Percentiles rank a stretch among this genome's conserved stretches.
These are phyloP conservation scores for Pygocentrus nattereri DNA, from an alignment of 2,797 vertebrate genomes.

Conservation along the genomic window DNA sequence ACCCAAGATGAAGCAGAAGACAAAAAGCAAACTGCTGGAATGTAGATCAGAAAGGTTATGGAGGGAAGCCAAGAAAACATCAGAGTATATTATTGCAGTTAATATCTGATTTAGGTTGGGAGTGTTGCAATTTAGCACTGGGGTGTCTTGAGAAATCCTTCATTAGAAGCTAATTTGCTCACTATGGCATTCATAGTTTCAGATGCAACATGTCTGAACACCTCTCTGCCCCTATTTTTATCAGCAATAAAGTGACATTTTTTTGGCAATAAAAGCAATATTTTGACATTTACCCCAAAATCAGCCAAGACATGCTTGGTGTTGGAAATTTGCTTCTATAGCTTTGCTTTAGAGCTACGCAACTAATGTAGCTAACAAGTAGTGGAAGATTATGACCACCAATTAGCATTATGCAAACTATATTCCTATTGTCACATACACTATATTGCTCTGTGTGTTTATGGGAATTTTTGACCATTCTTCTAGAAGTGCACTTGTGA, in stretches of 20 bases:
- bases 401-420: not conserved
- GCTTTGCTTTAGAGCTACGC: not conserved
- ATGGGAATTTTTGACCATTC: no score
- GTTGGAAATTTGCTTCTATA: not conserved
- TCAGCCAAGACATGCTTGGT: no score
- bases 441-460: no score
- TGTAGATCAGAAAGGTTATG: constrained; percentile 15
- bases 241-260: not conserved
- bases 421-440: no score
- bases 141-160: not conserved
- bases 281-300: not conserved
- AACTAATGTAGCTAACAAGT: no score
- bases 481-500: no score
- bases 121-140: not conserved
- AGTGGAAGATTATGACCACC: not conserved
- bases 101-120: constrained; percentile 9
- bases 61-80: constrained; percentile 13
- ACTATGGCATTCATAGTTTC: constrained; percentile 2
- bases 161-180: not conserved
- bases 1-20: constrained; percentile 17
- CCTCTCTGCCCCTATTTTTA: not conserved
- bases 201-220: not conserved
- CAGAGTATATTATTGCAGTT: constrained; percentile 3
- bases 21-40: constrained; percentile 26
- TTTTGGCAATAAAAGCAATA: not conserved